Base-by-base conservation (phyloP, 1,140 invertebrate genomes). In the Papilio aristodemus region DNA sequence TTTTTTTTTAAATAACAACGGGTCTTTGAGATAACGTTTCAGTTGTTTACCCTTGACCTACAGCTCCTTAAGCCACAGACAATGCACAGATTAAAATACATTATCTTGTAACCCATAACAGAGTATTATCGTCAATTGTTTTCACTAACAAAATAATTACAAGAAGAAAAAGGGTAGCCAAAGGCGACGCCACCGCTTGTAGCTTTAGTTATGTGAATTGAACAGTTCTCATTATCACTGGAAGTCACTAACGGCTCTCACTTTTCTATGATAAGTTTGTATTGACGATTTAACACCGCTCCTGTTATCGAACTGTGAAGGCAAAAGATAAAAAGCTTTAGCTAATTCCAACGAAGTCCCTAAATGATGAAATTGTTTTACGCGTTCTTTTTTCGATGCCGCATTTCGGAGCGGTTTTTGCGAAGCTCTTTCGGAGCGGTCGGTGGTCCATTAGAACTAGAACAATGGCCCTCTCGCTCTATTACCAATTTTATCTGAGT, bases 371-470 rank as follows among this genome's bases (percentile, higher is more conserved):
- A 83, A 85, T 79, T 77, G 82, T 85, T 87, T 86, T 88, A 87
- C 72, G 75, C 76, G 68, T 83, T 79, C 71, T 85, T 89, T 88
- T 89, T 86, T 81, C 76, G 70, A 74, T 74, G 78, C 76, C 81
- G 78, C 78, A 76, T 83, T 85, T 81, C 76, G 68, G 78, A 80
- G 74, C 60, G 62, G 87, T 91, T 89, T 91, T 89, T 90, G 87
- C 88, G 72, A 73, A 76, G 73, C 84, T 80, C 83, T 81, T 72
- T 74, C 67, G 76, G 76, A 82, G 84, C 82, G 68, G 81, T 79
- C 85, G 88, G 88, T 89, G 86, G 87, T 89, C 87, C 86, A 89
- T 89, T 87, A 89, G 84, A 76, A 64, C 59, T 80, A 79, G 84
- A 89, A 89, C 87, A 91, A 91, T 89, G 85, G 87, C 67, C 81